A percentile compares a stretch with the other conserved stretches of the same genome.
Evolutionary conservation across 2,113 vertebrate genomes (phyloP).

Genomic region (Argyrosomus japonicus): DNA sequence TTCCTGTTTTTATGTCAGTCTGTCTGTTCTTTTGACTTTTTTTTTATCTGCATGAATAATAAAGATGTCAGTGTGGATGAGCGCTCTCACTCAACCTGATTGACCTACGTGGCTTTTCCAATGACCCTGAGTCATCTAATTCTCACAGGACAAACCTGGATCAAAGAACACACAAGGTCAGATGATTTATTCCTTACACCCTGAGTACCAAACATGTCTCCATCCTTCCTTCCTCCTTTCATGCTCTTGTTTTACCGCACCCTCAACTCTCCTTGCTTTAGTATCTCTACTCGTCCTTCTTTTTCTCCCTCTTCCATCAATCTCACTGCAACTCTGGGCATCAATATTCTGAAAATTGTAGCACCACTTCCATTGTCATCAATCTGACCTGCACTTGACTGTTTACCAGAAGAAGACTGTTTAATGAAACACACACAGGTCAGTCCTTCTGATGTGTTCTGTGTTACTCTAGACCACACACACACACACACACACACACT

Average conservation of each 20-base stretch:
- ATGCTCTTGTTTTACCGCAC: neutral
- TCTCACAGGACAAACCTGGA: conserved; percentile 86
- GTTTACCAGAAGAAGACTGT: conserved; percentile 1
- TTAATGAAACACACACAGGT: conserved; percentile 4
- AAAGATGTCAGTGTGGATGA: neutral
- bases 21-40: neutral
- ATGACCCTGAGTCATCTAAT: conserved; percentile 64
- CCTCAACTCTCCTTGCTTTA: neutral
- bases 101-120: conserved; percentile 71
- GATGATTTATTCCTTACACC: conserved; percentile 18
- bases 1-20: neutral
- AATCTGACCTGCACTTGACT: conserved; percentile 20
- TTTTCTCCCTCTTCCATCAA: neutral
- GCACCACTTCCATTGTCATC: conserved; percentile 16
- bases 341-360: conserved; percentile 15
- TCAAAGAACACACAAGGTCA: conserved; percentile 15
- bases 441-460: neutral
- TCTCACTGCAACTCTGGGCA: neutral
- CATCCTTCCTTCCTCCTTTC: neutral
- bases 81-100: conserved; percentile 40
- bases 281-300: neutral
- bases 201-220: neutral
- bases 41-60: neutral
- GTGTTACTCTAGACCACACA: conserved; percentile 24
- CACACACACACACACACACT: neutral